Base-by-base conservation (phyloP, 2,888 invertebrate genomes). In the Parasteatoda lunata region DNA sequence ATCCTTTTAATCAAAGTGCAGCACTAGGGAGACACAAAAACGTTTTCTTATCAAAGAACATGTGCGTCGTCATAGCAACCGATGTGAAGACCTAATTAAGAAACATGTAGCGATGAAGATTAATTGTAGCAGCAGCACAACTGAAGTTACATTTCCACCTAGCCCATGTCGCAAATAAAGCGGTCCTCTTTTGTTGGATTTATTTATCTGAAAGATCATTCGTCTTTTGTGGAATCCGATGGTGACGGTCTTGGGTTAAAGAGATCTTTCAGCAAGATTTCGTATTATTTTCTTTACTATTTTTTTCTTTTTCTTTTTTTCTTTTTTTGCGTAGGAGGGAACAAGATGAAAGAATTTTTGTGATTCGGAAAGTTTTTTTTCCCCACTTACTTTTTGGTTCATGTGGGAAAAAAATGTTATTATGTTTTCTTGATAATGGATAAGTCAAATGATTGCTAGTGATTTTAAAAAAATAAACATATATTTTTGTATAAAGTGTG, bases 61-160 rank as follows among this genome's bases (percentile, higher is more conserved):
- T 77, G 72, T 83, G 48, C 77, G 83, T 84, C 77, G 30, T 69
- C 83, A 77, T 77, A 77, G 83, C 83, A 84, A 84, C 83, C 45
- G 52, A 45, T 30, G 71, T 79, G 79, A 79, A 49, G 79, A 73
- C 70, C 83, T 84, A 84, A 84, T 84, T 84, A 84, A 84, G 83
- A 70, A 71, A 77, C 59, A 72, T 66, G n/a, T 66, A 75, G 66
- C 59, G 77, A 84, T 77, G 77, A 77, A 84, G 83, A 84, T 84
- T 59, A 72, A 84, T 82, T 52, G 71, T 47, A 47, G 68, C 64
- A 52, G n/a, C 59, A 59, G 54, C 64, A 8, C 68, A 76, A 59
- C 48, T 13, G 75, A 82, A 69, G 68, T 69, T 49, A 49, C 77
- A 84, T 84, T 84, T 73, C 71, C 48, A 70, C 49, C 65, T 69